Base-by-base conservation (phyloP, 2,797 vertebrate species). In the Neostethus bicornis region DNA sequence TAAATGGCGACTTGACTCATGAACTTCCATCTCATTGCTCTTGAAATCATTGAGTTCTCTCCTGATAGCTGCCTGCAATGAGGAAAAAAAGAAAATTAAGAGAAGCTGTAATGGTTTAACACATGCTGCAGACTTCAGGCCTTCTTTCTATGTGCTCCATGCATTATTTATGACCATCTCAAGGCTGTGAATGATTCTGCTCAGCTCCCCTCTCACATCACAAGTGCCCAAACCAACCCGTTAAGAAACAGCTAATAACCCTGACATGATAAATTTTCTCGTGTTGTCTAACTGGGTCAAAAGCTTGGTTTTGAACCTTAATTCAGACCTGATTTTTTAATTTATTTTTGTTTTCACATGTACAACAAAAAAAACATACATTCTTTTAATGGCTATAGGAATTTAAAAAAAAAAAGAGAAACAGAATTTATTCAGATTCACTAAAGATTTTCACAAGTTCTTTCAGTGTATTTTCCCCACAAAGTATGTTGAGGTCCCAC, bases 41-140 rank as follows among this genome's bases (percentile, higher is more conserved):
- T 99, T 99, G 89, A 97, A 99, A 82, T 99, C 96, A 41, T 99
- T 99, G 76, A 99, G 95, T 73, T 99, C 97, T 83, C 99, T 99
- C 63, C 97, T 93, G 90, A 99, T 99, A 85, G 97, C 97, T 78
- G 97, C 97, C 97, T 99, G 91, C 45, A 83, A n/a, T n/a, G 70
- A 64, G 37, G 58, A 89, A 77, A 50, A 83, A 47, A 66, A n/a
- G 51, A 60, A 28, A 80, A 80, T 87, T 79, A 55, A 77, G 64
- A 68, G 11, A 68, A 54, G 52, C 52, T 26, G 53, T 54, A 41
- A 53, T 55, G 66, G 50, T 65, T 80, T 63, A 45, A 55, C 34
- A 43, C 39, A 60, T 57, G 67, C 38, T 29, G 61, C 59, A 62
- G 57, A 58, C 51, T 69, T 39, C 56, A 49, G 77, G 64, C 51